Percentiles rank a stretch among this genome's conserved stretches.
Conservation (phyloP, 1,140 invertebrate species). For the Wiebesia pumilae region DNA sequence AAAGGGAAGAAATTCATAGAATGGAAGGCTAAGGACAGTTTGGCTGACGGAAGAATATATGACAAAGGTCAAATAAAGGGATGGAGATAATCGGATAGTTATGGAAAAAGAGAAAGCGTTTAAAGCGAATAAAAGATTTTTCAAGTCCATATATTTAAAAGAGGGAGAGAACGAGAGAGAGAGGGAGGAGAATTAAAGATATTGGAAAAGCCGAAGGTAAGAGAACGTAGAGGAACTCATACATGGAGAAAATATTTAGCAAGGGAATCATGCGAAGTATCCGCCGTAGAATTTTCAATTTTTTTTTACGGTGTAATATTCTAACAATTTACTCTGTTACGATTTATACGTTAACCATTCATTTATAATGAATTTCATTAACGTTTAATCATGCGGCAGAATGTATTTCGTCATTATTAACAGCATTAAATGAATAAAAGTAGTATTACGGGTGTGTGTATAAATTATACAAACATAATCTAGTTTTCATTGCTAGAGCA, state of each 20-base stretch:
- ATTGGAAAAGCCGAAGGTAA: too few species aligned
- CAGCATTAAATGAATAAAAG: neutral
- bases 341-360: neutral
- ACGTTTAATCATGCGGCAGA: neutral
- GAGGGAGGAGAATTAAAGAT: too few species aligned
- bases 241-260: too few species aligned
- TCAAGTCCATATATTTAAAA: neutral
- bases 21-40: neutral
- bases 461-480: neutral
- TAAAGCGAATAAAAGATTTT: neutral
- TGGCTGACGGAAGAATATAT: neutral
- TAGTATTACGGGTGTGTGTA: neutral
- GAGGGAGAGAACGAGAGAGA: neutral
- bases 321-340: neutral
- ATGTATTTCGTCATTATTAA: neutral
- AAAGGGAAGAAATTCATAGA: conserved; percentile 7
- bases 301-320: neutral
- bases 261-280: neutral
- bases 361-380: neutral
- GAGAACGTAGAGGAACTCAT: too few species aligned
- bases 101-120: neutral
- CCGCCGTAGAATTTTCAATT: neutral
- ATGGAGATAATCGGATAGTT: neutral
- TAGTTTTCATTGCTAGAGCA: neutral
- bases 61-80: neutral